Base-by-base conservation (phyloP, 2,888 invertebrate species). In the Morpho achilles region DNA sequence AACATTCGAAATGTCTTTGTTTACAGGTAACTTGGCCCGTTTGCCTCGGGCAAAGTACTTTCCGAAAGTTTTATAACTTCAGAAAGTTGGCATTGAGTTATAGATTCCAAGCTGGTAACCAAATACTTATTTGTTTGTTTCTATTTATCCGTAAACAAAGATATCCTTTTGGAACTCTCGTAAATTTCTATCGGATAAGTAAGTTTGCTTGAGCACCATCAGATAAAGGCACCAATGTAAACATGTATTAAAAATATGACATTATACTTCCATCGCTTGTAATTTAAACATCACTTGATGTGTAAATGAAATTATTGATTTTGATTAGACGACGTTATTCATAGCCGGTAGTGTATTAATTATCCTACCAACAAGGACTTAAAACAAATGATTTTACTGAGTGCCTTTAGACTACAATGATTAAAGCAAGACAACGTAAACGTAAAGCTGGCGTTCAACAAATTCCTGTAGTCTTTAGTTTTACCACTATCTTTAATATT, bases 71-170 rank as follows among this genome's bases (percentile, higher is more conserved):
- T 66, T 68, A 75, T 60, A 88, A 87, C 82, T 89, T 82, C 63
- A 73, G 66, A 66, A 79, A 88, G 88, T 88, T 86, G 80, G 82
- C 87, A 89, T 86, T 87, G 86, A 88, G 88, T 90, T 89, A 89
- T 89, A 86, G 87, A 89, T 87, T 87, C 80, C 84, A 79, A 79
- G 84, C 85, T 79, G 84, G 83, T 82, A 82, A 79, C 80, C 81
- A 77, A 85, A 86, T 82, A 84, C 83, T 87, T 86, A 84, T 84
- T 88, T 87, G 84, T 88, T 89, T 86, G 84, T 79, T 80, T 83
- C 77, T 76, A 74, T 82, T 82, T 79, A 77, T 75, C 79, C 79
- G 82, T 82, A 87, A 87, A 87, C 84, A 87, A 80, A 79, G 79
- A 82, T 83, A 79, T 79, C 73, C 72, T 75, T 74, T 77, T 73